Evolutionary conservation across 1,140 invertebrate genomes (phyloP).

Genomic region (Atta cephalotes): DNA sequence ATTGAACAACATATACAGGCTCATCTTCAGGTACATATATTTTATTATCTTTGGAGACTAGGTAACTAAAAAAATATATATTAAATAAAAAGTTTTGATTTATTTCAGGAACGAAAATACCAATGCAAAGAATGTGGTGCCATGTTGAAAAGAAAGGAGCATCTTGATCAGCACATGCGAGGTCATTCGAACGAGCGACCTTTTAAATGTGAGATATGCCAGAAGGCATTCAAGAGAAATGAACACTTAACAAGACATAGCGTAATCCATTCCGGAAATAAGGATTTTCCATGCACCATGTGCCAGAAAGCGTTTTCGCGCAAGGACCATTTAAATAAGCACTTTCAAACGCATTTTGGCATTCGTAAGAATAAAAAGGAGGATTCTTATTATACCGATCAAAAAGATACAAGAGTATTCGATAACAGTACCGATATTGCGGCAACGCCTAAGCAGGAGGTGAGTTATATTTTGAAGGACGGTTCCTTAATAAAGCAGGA

Average conservation of each 20-base stretch:
- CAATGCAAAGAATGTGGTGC: conserved; percentile 85
- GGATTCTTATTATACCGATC: conserved; percentile 75
- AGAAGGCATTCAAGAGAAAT: conserved; percentile 87
- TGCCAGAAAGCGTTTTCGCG: conserved; percentile 92
- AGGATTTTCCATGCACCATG: conserved; percentile 90
- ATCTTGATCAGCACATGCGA: conserved; percentile 89
- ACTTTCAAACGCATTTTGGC: conserved; percentile 86
- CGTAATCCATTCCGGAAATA: conserved; percentile 87
- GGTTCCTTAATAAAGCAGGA: conserved; percentile 81
- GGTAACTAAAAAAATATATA: background rate
- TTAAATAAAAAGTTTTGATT: background rate
- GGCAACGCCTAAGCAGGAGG: conserved; percentile 79
- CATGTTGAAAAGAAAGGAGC: conserved; percentile 86
- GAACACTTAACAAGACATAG: conserved; percentile 87
- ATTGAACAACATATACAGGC: conserved; percentile 85
- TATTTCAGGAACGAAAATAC: conserved; percentile 84
- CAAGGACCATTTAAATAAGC: conserved; percentile 92
- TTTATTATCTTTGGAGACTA: background rate
- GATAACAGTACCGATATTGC: conserved; percentile 75
- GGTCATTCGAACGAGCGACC: conserved; percentile 92
- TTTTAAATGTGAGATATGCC: conserved; percentile 87
- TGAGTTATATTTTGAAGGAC: conserved; percentile 81
- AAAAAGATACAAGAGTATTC: conserved; percentile 71
- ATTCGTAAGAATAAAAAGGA: conserved; percentile 83
- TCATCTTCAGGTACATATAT: conserved; percentile 82